A percentile compares a stretch with the other conserved stretches of the same genome.
Evolutionary conservation across 2,113 vertebrate genomes (phyloP).

Genomic region (Lampris incognitus): DNA sequence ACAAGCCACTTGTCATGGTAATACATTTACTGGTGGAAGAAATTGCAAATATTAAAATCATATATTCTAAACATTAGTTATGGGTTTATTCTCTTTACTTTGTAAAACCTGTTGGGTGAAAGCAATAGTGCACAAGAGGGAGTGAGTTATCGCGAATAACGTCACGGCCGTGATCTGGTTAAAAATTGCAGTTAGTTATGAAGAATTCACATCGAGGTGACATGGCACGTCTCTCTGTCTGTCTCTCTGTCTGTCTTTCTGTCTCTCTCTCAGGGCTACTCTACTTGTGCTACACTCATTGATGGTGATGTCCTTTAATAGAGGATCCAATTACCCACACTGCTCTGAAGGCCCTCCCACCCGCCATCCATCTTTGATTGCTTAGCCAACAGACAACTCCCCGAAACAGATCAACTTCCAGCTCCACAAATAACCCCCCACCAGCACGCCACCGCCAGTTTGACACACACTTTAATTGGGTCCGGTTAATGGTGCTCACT

Average conservation of each 20-base stretch:
- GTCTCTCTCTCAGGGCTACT: constrained; percentile 5
- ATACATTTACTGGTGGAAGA: no score
- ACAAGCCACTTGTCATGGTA: no score
- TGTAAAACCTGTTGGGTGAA: no score
- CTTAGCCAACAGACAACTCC: constrained; percentile 45
- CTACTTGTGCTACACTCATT: constrained; percentile 24
- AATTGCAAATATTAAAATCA: no score
- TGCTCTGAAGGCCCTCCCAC: constrained; percentile 49
- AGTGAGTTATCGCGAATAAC: no score
- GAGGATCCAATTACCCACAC: constrained; percentile 61
- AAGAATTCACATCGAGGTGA: neutral
- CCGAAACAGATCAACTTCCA: constrained; percentile 62
- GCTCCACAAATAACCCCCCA: constrained; percentile 65
- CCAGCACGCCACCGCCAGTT: constrained; percentile 55
- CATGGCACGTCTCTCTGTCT: neutral
- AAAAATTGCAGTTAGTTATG: neutral
- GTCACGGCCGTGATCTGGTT: no score
- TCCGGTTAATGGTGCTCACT: constrained; percentile 77
- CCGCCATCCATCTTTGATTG: constrained; percentile 27
- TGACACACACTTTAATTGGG: constrained; percentile 74
- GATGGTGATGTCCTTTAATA: constrained; percentile 56
- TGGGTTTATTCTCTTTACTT: no score
- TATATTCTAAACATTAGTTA: no score
- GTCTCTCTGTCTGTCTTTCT: neutral
- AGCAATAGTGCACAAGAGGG: no score